phyloP scores from a whole-genome alignment of 2,888 invertebrate genomes.

The Agrotis clavis region DNA sequence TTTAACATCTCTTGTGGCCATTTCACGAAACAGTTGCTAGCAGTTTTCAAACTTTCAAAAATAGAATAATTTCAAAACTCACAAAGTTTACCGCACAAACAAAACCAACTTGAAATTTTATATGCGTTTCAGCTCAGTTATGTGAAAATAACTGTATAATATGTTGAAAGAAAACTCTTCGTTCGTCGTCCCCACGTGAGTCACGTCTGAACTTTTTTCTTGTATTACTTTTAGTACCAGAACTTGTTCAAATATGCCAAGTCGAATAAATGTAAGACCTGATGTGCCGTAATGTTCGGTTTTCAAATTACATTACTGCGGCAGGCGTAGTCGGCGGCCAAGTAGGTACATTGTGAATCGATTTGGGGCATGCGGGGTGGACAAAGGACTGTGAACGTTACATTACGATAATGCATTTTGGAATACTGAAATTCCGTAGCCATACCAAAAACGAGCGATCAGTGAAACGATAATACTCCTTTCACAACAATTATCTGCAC shows the following conservation, averaged over 20 bases:
- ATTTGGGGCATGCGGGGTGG: constrained; percentile 71
- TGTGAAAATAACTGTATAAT: constrained; percentile 45
- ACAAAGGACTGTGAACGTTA: constrained; percentile 71
- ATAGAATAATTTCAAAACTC: constrained; percentile 11
- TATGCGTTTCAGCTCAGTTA: constrained; percentile 30
- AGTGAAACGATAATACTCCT: constrained; percentile 26
- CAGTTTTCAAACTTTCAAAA: constrained; percentile 19
- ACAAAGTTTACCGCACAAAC: constrained; percentile 15
- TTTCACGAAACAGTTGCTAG: background rate
- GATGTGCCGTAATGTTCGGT: constrained; percentile 62
- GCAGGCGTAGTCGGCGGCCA: constrained; percentile 46
- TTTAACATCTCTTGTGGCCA: background rate
- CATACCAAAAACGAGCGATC: constrained; percentile 56
- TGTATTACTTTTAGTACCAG: constrained; percentile 54
- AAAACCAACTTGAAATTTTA: constrained; percentile 35
- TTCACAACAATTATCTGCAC: constrained; percentile 45
- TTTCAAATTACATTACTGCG: constrained; percentile 67
- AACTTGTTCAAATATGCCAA: constrained; percentile 54
- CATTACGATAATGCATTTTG: constrained; percentile 75
- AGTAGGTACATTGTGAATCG: constrained; percentile 68
- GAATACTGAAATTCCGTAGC: constrained; percentile 67
- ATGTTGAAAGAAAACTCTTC: constrained; percentile 47
- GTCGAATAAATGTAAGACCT: constrained; percentile 51
- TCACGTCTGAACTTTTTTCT: constrained; percentile 47
- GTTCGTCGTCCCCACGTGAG: constrained; percentile 28